These are phyloP conservation scores for Stictocephala bisonia DNA, from an alignment of 2,888 invertebrate genomes.

Conservation along the genomic window DNA sequence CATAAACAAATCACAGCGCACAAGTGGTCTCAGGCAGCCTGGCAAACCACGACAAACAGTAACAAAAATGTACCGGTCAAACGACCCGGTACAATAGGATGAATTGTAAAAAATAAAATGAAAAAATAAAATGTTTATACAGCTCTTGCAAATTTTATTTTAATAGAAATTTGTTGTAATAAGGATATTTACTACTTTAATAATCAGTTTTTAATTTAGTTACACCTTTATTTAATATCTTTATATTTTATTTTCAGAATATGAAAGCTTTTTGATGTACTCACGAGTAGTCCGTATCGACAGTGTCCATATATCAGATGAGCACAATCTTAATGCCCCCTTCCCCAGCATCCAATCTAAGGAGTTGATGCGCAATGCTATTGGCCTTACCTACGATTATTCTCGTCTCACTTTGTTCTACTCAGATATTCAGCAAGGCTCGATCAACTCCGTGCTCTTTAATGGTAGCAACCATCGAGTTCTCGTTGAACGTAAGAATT, in stretches of 20 bases:
- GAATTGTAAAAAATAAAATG: too few species aligned
- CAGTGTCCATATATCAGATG: slow-evolving; percentile 80
- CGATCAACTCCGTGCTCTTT: slow-evolving; percentile 84
- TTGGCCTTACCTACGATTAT: slow-evolving; percentile 87
- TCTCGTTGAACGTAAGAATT: slow-evolving; percentile 74
- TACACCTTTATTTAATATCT: too few species aligned
- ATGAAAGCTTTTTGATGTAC: slow-evolving; percentile 85
- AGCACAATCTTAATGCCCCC: slow-evolving; percentile 78
- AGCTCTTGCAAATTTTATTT: too few species aligned
- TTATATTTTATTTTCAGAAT: slow-evolving; percentile 68
- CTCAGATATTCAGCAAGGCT: slow-evolving; percentile 89
- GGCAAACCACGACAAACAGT: too few species aligned
- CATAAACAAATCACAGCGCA: too few species aligned
- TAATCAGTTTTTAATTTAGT: too few species aligned
- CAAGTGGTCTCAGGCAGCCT: too few species aligned
- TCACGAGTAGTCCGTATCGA: slow-evolving; percentile 85
- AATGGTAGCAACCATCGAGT: slow-evolving; percentile 80
- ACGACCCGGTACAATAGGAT: too few species aligned
- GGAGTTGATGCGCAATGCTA: slow-evolving; percentile 84
- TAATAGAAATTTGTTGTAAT: too few species aligned
- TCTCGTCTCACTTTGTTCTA: slow-evolving; percentile 78
- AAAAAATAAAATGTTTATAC: too few species aligned
- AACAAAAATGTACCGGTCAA: too few species aligned
- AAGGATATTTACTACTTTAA: too few species aligned
- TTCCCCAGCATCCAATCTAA: slow-evolving; percentile 78